Base-by-base conservation (phyloP, 2,888 invertebrate genomes). In the Dasypogon diadema region DNA sequence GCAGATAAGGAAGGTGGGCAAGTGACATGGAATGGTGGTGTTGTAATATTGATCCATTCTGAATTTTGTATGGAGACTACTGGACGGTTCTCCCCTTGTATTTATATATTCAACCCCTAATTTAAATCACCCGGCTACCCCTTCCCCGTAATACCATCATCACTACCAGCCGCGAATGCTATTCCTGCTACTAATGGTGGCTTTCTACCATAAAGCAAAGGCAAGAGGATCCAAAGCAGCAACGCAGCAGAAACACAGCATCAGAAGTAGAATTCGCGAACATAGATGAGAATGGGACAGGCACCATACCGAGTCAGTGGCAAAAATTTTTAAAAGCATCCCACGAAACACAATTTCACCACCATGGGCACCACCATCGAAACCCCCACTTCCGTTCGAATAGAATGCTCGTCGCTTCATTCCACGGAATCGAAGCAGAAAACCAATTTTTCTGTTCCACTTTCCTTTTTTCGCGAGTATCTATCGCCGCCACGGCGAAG, bases 361-460 rank as follows among this genome's bases (percentile, higher is more conserved):
- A 30, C 34, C 34, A 54, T 34, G 70, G 54, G 30, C 21, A 30
- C 14, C 70, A 54, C 30, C 70, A 51, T 34, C 54, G 6, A 4
- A 5, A 2, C 54, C 37, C 54, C 30, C 54, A 16, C 30, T 16
- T 54, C 34, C 24, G 14, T 14, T 16, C 56, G 56, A 6, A 73
- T 56, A 34, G 46, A 56, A 37, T 42, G 16, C 56, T 56, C 56
- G 42, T 34, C 56, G 56, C 56, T 55, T 21, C 34, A 34, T 34
- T 37, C 54, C 56, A 56, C 73, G 55, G 55, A 73, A 73, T 73
- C 56, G 73, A 73, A 73, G 56, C 56, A 73, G 73, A 73, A 73
- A 73, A 73, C 73, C 73, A 73, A 73, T 73, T 73, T 73, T 73
- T 73, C 73, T 73, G 73, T 73, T 73, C 73, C 73, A 56, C 73